These are phyloP conservation scores for Seladonia tumulorum DNA, from an alignment of 2,888 invertebrate species.

Conservation along the genomic window DNA sequence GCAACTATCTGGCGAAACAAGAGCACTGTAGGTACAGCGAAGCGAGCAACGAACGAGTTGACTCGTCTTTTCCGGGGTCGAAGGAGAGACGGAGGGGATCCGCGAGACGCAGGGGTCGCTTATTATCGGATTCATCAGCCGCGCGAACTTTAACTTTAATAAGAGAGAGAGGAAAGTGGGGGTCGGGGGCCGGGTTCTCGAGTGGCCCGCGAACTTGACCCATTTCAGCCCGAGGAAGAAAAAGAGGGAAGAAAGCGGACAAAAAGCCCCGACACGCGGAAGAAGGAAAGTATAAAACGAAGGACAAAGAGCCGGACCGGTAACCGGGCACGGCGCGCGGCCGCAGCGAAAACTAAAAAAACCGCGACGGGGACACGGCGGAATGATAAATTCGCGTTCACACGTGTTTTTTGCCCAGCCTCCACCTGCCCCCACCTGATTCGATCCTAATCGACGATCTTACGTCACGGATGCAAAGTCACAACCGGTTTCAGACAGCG, in stretches of 20 bases:
- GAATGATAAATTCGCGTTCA: conserved; percentile 74
- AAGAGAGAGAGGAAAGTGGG: conserved; percentile 11
- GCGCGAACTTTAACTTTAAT: conserved; percentile 24
- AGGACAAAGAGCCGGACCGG: conserved; percentile 35
- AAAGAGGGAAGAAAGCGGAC: conserved; percentile 34
- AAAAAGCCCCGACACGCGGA: conserved; percentile 9
- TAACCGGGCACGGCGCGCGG: conserved; percentile 33
- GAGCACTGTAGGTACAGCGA: neutral
- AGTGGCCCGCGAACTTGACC: conserved; percentile 13
- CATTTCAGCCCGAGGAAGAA: conserved; percentile 4
- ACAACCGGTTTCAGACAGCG: conserved; percentile 79
- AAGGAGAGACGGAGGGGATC: neutral
- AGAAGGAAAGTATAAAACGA: conserved; percentile 19
- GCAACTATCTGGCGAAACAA: neutral
- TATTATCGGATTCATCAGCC: conserved; percentile 11
- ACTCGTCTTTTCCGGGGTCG: neutral
- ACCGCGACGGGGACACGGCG: conserved; percentile 29
- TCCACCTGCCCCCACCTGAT: conserved; percentile 33
- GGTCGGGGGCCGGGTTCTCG: neutral
- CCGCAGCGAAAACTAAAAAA: conserved; percentile 55
- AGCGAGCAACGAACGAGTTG: neutral
- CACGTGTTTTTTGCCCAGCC: conserved; percentile 67
- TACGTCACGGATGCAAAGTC: conserved; percentile 82
- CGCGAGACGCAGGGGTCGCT: neutral
- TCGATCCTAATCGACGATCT: conserved; percentile 79